These are phyloP conservation scores for Nyctalus aviator DNA, from an alignment of 2,797 vertebrate genomes.

Conservation along the genomic window DNA sequence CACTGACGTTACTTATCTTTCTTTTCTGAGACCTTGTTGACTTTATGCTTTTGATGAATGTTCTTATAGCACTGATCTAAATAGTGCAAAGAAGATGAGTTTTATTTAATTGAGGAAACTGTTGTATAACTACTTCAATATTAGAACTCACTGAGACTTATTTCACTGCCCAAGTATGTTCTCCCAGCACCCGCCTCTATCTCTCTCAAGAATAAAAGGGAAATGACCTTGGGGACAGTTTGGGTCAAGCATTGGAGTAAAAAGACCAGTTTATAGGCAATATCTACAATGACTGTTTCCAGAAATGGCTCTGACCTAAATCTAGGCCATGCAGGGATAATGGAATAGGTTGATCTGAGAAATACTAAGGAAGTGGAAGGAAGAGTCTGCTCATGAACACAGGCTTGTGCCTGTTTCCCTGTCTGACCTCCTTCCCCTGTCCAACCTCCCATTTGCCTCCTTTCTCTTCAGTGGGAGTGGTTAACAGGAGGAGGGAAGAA, in stretches of 20 bases:
- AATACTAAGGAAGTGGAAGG: background rate
- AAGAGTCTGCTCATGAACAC: background rate
- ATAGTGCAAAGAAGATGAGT: background rate
- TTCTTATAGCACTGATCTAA: background rate
- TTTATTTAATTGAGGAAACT: background rate
- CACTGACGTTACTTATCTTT: background rate
- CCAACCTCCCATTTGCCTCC: background rate
- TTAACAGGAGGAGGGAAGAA: background rate
- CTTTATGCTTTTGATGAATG: background rate
- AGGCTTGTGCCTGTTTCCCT: background rate
- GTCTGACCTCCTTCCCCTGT: no score
- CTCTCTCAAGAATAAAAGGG: background rate
- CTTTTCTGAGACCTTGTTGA: background rate
- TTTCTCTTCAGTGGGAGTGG: background rate
- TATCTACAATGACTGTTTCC: background rate
- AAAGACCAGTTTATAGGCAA: background rate
- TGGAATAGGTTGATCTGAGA: background rate
- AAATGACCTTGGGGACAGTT: background rate
- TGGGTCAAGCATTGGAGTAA: background rate
- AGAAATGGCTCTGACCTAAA: background rate
- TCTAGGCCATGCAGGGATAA: background rate
- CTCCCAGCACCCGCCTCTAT: background rate
- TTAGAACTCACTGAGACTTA: background rate
- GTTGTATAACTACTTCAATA: background rate
- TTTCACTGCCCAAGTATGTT: background rate